Percentiles rank a stretch among this genome's conserved stretches.
Evolutionary conservation across 2,113 vertebrate genomes (phyloP).

Genomic region (Dermatemys mawii): DNA sequence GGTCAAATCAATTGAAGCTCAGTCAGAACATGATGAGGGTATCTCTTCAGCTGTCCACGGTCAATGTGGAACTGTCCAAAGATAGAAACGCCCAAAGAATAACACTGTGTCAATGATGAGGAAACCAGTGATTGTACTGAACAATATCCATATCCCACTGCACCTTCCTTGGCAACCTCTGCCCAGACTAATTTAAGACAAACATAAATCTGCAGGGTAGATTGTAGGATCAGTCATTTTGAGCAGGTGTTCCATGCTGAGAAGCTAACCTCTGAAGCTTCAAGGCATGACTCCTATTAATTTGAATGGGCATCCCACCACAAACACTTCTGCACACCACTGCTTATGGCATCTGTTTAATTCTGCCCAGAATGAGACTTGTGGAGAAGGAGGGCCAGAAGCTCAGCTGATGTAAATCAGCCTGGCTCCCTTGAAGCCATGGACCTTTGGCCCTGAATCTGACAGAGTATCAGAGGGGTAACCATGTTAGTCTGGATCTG

Average conservation of each 20-base stretch:
- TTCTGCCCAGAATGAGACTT: background rate
- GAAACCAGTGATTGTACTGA: background rate
- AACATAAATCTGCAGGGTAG: conserved; percentile 18
- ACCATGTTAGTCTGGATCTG: too few species aligned
- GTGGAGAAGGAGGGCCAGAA: background rate
- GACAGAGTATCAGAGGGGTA: too few species aligned
- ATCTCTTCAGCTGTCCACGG: background rate
- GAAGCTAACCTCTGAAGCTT: accelerated
- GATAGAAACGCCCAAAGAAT: background rate
- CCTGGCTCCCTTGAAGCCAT: background rate
- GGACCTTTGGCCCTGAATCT: background rate
- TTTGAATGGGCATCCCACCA: background rate
- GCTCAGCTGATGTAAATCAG: background rate
- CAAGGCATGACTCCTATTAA: background rate
- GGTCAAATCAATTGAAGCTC: background rate
- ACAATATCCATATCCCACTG: background rate
- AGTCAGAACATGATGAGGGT: background rate
- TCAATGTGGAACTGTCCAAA: background rate
- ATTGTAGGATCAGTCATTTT: conserved; percentile 23
- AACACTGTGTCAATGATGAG: background rate
- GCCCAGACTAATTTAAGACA: conserved; percentile 26
- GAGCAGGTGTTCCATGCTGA: accelerated
- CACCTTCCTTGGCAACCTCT: conserved; percentile 12
- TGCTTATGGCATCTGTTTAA: background rate
- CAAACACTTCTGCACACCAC: background rate